Evolutionary conservation across 2,113 vertebrate genomes (phyloP).

Genomic region (Ascaphus truei): DNA sequence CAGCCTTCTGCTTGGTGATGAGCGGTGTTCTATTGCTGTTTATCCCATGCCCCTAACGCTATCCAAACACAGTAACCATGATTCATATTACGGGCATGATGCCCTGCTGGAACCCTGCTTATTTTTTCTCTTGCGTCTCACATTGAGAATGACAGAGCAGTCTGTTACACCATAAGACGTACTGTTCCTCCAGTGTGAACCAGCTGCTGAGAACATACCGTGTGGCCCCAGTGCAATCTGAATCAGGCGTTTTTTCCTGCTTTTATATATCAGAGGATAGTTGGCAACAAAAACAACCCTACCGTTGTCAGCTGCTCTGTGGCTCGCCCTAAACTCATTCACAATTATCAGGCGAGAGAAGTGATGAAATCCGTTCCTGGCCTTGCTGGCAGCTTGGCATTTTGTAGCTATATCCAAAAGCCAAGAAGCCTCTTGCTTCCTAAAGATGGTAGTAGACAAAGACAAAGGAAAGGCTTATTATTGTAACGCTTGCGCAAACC

Average conservation of each 20-base stretch:
- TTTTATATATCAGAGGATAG: not conserved
- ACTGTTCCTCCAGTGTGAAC: not conserved
- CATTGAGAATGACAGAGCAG: slow-evolving; percentile 20
- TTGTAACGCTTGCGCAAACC: too few relatives aligned
- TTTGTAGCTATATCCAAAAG: not conserved
- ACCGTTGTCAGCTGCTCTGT: not conserved
- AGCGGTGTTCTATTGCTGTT: not conserved
- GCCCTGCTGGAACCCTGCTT: not conserved
- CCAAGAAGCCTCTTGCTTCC: not conserved
- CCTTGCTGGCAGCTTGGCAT: not conserved
- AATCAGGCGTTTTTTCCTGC: not conserved
- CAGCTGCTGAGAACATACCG: not conserved
- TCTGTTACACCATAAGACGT: slow-evolving; percentile 11
- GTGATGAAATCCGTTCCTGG: not conserved
- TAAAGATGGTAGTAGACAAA: not conserved
- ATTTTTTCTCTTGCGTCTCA: not conserved
- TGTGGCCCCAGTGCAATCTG: not conserved
- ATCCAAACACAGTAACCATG: not conserved
- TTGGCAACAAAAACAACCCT: not conserved
- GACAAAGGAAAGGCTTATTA: too few relatives aligned
- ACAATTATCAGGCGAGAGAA: slow-evolving; percentile 9
- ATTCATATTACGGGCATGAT: slow-evolving; percentile 2
- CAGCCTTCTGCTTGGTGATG: not conserved
- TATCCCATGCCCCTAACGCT: not conserved
- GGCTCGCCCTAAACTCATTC: not conserved